Evolutionary conservation across 2,113 vertebrate genomes (phyloP), one percentile per base, ranked within the genome.

Genomic region (Sylvia atricapilla): DNA sequence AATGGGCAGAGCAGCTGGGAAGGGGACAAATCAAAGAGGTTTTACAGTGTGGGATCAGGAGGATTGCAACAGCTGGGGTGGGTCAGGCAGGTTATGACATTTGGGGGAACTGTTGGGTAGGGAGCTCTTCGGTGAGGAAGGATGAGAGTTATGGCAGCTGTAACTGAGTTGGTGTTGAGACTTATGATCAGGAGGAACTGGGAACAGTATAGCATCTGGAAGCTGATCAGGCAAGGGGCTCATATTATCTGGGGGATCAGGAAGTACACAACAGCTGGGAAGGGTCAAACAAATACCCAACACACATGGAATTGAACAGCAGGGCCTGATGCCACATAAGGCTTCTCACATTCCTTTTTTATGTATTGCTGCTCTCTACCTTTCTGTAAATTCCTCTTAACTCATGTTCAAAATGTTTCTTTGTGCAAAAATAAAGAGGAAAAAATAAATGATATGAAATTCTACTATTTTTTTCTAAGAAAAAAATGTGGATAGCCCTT

Each of bases 221-320:
- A 96, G 93, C 93, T 95, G 93, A 97, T 96, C 93, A 95, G 94
- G 96, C 95, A 95, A 96, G 94, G 92, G 93, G 92, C 72, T 92
- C 47, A 22, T 92, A 93, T 95, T 82, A 78, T 94, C 94, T 44
- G 1, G 94, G 90, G 94, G 76, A 96, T 97, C 72, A 83, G 87
- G 93, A 95, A 90, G 93, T 88, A 93, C 72, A 93, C 79, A 97
- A 81, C 95, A 97, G 96, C 96, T 96, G 95, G 82, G 92, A 91
- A 96, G 95, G 95, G 95, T 96, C 93, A 96, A 95, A 55, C 87
- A 96, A 96, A 97, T 93, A 93, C 92, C 94, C 92, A 95, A 84
- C 92, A 93, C 92, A 93, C 93, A 92, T 77, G 92, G 93, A 97
- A 90, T 30, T 74, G 88, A 96, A 91, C 94, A 97, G 93, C 94